phyloP scores from a whole-genome alignment of 2,888 invertebrate species.

The Melipona beecheii region DNA sequence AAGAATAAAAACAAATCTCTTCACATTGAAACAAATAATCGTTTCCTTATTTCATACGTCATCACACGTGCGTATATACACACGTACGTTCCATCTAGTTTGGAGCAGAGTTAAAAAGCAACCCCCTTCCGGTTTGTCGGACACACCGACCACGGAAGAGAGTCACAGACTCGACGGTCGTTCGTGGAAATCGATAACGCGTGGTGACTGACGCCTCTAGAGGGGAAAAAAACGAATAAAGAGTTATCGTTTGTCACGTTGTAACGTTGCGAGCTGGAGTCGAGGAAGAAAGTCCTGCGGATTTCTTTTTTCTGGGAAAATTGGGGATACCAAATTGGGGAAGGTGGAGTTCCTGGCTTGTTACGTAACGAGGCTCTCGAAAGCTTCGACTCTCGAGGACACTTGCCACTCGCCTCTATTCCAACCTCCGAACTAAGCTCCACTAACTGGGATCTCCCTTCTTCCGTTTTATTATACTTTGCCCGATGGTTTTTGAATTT shows the following conservation, averaged over 20 bases:
- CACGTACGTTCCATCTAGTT: not conserved
- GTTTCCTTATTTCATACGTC: too few relatives aligned
- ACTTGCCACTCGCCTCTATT: slow-evolving; percentile 4
- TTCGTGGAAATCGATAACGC: slow-evolving; percentile 31
- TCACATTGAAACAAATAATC: too few relatives aligned
- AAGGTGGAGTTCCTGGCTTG: slow-evolving; percentile 2
- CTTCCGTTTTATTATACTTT: not conserved
- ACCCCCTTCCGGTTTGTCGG: not conserved
- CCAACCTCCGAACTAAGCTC: not conserved
- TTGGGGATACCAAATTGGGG: not conserved
- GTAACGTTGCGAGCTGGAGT: not conserved
- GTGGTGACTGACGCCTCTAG: slow-evolving; percentile 14
- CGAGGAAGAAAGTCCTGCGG: not conserved
- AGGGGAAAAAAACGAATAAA: not conserved
- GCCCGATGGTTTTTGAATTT: not conserved
- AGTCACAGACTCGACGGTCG: slow-evolving; percentile 13
- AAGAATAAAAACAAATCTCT: too few relatives aligned
- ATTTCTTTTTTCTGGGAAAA: slow-evolving; percentile 19
- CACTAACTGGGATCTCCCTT: not conserved
- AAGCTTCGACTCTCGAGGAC: slow-evolving; percentile 19
- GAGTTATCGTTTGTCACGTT: too few relatives aligned
- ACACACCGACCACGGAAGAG: not conserved
- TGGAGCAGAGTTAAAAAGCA: not conserved
- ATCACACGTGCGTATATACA: too few relatives aligned
- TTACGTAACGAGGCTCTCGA: slow-evolving; percentile 35